Evolutionary conservation across 2,888 invertebrate genomes (phyloP), one percentile per base, ranked within the genome.

Genomic region (Argyresthia albistria): DNA sequence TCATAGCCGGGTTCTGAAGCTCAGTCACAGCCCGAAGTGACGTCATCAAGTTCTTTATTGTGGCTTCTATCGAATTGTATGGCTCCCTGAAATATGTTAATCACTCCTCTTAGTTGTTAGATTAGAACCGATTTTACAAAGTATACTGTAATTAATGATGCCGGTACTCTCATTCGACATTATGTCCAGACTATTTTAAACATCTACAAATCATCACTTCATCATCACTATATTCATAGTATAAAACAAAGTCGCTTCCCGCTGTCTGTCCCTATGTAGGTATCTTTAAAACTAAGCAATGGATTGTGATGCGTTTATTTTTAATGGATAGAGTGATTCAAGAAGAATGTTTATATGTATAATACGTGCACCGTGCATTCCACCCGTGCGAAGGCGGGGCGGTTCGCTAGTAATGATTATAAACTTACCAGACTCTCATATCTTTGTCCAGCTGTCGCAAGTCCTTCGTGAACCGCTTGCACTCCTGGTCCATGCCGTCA

Each of bases 401-500:
- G n/a, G n/a, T n/a, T n/a, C n/a, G n/a, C n/a, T n/a, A n/a, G n/a
- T 25, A 25, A 25, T 4, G 25, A 25, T 25, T 6, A 25, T 25
- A 25, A 8, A 59, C 80, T 66, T 63, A 91, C 95, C 93, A 93
- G 51, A 63, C 69, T 70, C 95, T 90, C 71, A 95, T 89, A 58
- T 95, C 95, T 65, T 97, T 96, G 56, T 95, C 93, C 65, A 97
- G 80, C 37, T 89, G 90, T 60, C 95, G 89, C 36, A 96, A 75
- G 62, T 97, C 96, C 68, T 96, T 96, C 0, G 93, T 92, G 69
- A 97, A 95, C 63, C 95, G 93, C 76, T 98, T 98, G 80, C 97
- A 95, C 69, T 97, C 97, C 75, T 95, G 93, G 69, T 98, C 97
- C 95, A 98, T 97, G 52, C 91, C 92, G 66, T 98, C 98, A 1